phyloP scores from a whole-genome alignment of 2,797 vertebrate genomes.

The Intellagama lesueurii region DNA sequence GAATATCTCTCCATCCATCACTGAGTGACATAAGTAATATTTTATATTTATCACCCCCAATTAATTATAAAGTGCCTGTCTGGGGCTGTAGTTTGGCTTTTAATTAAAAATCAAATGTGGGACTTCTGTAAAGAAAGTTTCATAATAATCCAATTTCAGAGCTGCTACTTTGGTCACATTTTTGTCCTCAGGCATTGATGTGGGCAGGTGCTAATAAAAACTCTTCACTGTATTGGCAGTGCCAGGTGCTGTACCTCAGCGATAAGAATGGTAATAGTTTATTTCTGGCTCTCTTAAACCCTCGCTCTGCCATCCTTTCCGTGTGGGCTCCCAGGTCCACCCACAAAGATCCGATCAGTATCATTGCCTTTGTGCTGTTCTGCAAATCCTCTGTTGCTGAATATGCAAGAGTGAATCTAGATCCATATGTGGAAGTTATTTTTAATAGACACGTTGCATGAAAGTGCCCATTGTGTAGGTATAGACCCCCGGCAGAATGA shows the following conservation, averaged over 20 bases:
- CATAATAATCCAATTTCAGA: neutral
- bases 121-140: neutral
- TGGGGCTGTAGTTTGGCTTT: neutral
- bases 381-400: constrained; percentile 54
- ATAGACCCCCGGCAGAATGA: neutral
- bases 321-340: constrained; percentile 62
- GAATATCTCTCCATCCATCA: neutral
- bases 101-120: neutral
- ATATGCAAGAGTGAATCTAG: constrained; percentile 39
- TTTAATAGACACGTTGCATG: constrained; percentile 1
- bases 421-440: constrained; percentile 33
- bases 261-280: constrained; percentile 50
- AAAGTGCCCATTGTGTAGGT: neutral
- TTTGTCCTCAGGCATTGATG: neutral
- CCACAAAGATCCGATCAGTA: constrained; percentile 63
- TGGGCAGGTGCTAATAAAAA: constrained; percentile 57
- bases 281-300: constrained; percentile 67
- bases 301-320: constrained; percentile 65
- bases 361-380: constrained; percentile 56
- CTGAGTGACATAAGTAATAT: accelerated
- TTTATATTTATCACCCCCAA: neutral
- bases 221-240: constrained; percentile 40
- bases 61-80: neutral
- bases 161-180: constrained; percentile 17
- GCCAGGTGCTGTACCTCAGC: constrained; percentile 60